Conservation (phyloP, 2,797 vertebrate species). For the Falco concolor region DNA sequence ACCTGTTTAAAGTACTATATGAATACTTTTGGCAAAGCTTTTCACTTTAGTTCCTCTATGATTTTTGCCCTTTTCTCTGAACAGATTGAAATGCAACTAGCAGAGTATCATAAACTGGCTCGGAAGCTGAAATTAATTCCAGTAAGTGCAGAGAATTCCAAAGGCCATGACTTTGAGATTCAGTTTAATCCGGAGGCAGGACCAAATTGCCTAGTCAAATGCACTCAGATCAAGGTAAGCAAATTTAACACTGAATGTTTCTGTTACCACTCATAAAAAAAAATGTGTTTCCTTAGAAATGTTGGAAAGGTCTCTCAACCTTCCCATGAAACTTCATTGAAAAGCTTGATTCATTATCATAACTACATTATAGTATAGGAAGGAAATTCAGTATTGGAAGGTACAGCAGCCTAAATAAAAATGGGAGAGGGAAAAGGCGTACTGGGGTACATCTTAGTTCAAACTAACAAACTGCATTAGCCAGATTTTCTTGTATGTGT, state of each 20-base stretch:
- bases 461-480: not conserved
- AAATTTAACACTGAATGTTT: not conserved
- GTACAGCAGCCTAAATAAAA: not conserved
- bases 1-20: not conserved
- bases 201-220: conserved; percentile 76
- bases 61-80: not conserved
- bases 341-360: not conserved
- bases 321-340: not conserved
- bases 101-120: conserved; percentile 90
- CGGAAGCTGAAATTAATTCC: conserved; percentile 94
- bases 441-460: not conserved
- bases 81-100: conserved; percentile 83
- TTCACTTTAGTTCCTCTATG: not conserved
- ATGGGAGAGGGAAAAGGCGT: not conserved
- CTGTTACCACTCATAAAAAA: not conserved
- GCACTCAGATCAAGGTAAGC: conserved; percentile 85
- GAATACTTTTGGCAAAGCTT: not conserved
- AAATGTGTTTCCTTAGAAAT: not conserved
- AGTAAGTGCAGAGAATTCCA: conserved; percentile 86
- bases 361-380: not conserved
- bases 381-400: not conserved
- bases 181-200: conserved; percentile 79
- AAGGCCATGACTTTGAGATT: conserved; percentile 89
- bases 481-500: not conserved
- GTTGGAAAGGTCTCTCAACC: not conserved